Conservation (phyloP, 2,113 vertebrate species). For the Phaethon lepturus region DNA sequence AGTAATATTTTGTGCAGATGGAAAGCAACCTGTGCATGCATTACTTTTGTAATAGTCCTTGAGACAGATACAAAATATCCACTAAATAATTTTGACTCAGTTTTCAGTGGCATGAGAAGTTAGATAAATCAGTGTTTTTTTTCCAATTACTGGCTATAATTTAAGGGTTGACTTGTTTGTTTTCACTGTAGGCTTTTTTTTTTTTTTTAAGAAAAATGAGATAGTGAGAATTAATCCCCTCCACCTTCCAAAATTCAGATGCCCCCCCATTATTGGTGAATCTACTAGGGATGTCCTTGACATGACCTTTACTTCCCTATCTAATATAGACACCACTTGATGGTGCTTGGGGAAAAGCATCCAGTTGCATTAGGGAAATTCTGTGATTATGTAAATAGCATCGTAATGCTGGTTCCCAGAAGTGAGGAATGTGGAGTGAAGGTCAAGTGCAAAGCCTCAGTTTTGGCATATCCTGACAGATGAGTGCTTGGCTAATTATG, state of each 20-base stretch:
- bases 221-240: neutral
- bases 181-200: neutral
- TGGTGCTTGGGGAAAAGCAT: neutral
- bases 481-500: neutral
- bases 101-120: neutral
- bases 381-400: slow-evolving; percentile 41
- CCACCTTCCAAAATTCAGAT: neutral
- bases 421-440: neutral
- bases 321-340: neutral
- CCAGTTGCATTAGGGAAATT: neutral
- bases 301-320: neutral
- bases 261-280: neutral
- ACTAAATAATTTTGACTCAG: neutral
- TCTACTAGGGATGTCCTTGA: neutral
- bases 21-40: neutral
- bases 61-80: neutral
- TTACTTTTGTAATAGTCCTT: neutral
- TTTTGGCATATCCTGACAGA: slow-evolving; percentile 28
- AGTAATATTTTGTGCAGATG: neutral
- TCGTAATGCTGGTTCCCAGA: neutral
- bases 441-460: slow-evolving; percentile 24
- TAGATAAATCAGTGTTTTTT: neutral
- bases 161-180: neutral
- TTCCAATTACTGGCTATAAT: neutral
- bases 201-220: neutral